Base-by-base conservation (phyloP, 2,888 invertebrate species). In the Diarsia brunnea region DNA sequence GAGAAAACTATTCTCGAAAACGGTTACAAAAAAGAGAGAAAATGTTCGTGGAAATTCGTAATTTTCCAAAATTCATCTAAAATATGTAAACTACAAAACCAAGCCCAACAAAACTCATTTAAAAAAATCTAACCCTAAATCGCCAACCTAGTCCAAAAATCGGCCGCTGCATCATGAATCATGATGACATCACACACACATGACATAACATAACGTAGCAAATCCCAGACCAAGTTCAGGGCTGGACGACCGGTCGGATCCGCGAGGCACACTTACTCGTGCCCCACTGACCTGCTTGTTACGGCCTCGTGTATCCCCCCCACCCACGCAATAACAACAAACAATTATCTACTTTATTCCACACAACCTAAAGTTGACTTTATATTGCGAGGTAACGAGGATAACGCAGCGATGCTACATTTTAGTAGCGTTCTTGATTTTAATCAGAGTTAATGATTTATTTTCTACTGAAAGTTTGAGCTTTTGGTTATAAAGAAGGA, bases 191-290 rank as follows among this genome's bases (percentile, higher is more conserved):
- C 87, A 88, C 85, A 75, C 79, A 85, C 66, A 77, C 60, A 75
- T 71, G 38, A 68, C 80, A 85, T 91, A 90, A 91, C 89, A 91
- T 91, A 92, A 92, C 87, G 83, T 84, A 81, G 89, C 88, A 86
- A 87, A 90, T 85, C 88, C 89, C 92, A 85, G 84, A 86, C 84
- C 95, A 95, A 95, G 95, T 95, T 95, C 96, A 95, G 92, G 95
- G 95, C 92, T 94, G 90, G 80, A 85, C 89, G 88, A 88, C 91
- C 89, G 92, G 91, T 92, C 91, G 89, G 88, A 88, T 86, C 89
- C 91, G 90, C 91, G 90, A 88, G 89, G 90, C 89, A 83, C 84
- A 88, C 89, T 91, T 87, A 84, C 86, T 67, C 82, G 11, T 86
- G 92, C 73, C 93, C 93, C 75, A 92, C 90, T 94, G 88, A 93